Evolutionary conservation across 2,113 vertebrate genomes (phyloP).

Genomic region (Cinclus mexicanus): DNA sequence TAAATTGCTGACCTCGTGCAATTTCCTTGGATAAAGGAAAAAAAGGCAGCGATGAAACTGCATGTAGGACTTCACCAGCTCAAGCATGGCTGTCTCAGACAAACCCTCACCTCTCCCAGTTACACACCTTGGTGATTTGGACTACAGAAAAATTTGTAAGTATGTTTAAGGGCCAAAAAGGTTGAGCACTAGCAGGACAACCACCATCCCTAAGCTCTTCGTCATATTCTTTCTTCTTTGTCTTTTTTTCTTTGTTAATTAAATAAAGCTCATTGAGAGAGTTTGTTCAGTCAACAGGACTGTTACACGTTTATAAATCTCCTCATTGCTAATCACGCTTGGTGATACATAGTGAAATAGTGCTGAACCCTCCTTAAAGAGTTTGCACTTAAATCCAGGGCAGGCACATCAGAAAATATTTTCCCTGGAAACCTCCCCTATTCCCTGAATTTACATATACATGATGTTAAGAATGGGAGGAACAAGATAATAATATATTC

Average conservation of each 20-base stretch:
- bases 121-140: rapidly evolving
- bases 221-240: not conserved
- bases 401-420: not conserved
- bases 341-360: not conserved
- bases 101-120: not conserved
- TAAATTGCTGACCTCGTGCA: not conserved
- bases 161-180: not conserved
- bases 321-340: not conserved
- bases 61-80: not conserved
- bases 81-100: rapidly evolving
- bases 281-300: not conserved
- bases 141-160: not conserved
- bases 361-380: not conserved
- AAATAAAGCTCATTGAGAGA: not conserved
- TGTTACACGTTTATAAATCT: not conserved
- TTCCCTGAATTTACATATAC: not conserved
- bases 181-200: not conserved
- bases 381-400: not conserved
- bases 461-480: not conserved
- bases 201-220: not conserved
- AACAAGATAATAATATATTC: not conserved
- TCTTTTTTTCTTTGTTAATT: not conserved
- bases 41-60: not conserved
- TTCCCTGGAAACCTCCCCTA: not conserved
- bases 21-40: not conserved